Evolutionary conservation across 2,888 invertebrate species (phyloP), one percentile per base, ranked within the genome.

Genomic region (Aleiodes testaceus): DNA sequence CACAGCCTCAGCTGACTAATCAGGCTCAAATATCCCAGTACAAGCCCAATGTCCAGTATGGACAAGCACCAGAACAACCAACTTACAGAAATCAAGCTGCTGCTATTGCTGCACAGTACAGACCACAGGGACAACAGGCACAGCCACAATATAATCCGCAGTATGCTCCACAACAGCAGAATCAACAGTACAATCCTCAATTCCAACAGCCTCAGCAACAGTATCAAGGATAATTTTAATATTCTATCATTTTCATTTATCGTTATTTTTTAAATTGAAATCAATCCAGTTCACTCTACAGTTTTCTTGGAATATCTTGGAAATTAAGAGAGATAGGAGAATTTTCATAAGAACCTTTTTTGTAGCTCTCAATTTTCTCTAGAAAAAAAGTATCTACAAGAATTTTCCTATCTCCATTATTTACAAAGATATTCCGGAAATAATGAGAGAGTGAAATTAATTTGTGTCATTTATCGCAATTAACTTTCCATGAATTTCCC

Each of bases 41-140:
- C 67, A 76, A 75, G n/a, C 85, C 85, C 1, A 76, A 84, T 36
- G 75, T 85, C 6, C 79, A 81, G 52, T 75, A 79, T 53, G 82
- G 80, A 2, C 74, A 78, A 0, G 79, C 79, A 3, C 83, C 84
- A 3, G 78, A 78, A 66, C 84, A 84, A 67, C 82, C 85, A 0
- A 80, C 75, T 5, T 84, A 84, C 70, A 78, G 78, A 44, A 73
- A 72, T 22, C 78, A 81, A 12, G 79, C 79, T 6, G 77, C 74
- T 0, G 69, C 52, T 3, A 74, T 74, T 11, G 75, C 77, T 0
- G 74, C 74, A 0, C 77, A 78, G 42, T 75, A 78, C 66, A 71
- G 70, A 52, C 74, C 75, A 22, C 75, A 75, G 47, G 67, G 65
- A 5, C 74, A 53, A 2, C 75, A 72, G 9, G 72, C 72, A 18